These are phyloP conservation scores for Synergus gifuensis DNA, from an alignment of 2,888 invertebrate genomes.

Conservation along the genomic window DNA sequence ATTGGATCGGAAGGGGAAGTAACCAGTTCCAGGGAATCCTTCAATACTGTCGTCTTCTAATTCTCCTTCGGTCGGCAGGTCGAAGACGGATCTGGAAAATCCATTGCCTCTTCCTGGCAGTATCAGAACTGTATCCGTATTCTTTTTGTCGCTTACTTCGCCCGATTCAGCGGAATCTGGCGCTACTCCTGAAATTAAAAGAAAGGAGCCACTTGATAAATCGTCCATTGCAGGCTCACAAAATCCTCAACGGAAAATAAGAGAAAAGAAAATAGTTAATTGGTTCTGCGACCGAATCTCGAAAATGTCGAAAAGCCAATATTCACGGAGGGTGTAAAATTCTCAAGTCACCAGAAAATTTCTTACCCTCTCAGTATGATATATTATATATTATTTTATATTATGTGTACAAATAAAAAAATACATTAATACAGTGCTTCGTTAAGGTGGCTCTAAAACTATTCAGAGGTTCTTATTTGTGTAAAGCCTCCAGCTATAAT, in stretches of 20 bases:
- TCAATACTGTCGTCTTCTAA: slow-evolving; percentile 52
- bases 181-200: slow-evolving; percentile 57
- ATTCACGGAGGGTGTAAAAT: not conserved
- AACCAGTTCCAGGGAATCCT: slow-evolving; percentile 47
- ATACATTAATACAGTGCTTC: not conserved
- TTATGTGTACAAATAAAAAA: not conserved
- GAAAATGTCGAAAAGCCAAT: not conserved
- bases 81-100: slow-evolving; percentile 44
- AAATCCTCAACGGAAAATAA: slow-evolving; percentile 19
- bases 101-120: slow-evolving; percentile 52
- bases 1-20: slow-evolving; percentile 59
- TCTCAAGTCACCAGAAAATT: not conserved
- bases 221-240: slow-evolving; percentile 18
- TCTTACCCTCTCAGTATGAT: not conserved
- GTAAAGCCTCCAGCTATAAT: slow-evolving; percentile 27
- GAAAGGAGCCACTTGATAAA: slow-evolving; percentile 25
- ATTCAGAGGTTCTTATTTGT: slow-evolving; percentile 6
- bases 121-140: slow-evolving; percentile 61
- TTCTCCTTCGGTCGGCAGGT: slow-evolving; percentile 46
- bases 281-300: not conserved
- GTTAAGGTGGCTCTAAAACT: too few species aligned
- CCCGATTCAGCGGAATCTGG: slow-evolving; percentile 55
- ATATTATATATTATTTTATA: not conserved
- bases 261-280: slow-evolving; percentile 31
- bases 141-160: slow-evolving; percentile 53